Percentiles rank a stretch among this genome's conserved stretches.
Evolutionary conservation across 2,888 invertebrate genomes (phyloP).

Genomic region (Acanthosepion pharaonis): DNA sequence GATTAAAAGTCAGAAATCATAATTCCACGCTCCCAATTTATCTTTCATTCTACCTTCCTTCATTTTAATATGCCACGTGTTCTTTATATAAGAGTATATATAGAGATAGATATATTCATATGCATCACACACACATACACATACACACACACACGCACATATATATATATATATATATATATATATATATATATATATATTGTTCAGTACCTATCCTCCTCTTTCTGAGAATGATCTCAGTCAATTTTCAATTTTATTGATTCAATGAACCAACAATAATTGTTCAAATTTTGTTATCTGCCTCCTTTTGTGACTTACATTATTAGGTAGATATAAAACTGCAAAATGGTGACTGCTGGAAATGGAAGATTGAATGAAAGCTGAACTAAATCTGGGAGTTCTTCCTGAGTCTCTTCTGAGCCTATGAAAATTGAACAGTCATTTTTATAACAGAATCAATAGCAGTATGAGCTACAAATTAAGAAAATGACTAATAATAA

Average conservation of each 20-base stretch:
- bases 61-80: neutral
- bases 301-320: neutral
- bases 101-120: too few relatives aligned
- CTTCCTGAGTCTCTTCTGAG: neutral
- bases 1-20: neutral
- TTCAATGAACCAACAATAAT: neutral
- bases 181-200: neutral
- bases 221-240: neutral
- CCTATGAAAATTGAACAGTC: neutral
- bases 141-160: neutral
- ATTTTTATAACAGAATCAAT: neutral
- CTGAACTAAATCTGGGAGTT: neutral
- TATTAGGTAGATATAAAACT: neutral
- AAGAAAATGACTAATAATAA: too few relatives aligned
- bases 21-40: neutral
- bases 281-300: neutral
- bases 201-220: neutral
- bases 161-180: neutral
- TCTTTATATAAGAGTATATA: neutral
- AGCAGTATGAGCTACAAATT: neutral
- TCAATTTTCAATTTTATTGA: too few relatives aligned
- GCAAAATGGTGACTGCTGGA: neutral
- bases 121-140: too few relatives aligned
- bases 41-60: neutral
- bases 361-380: neutral